phyloP scores from a whole-genome alignment of 2,113 vertebrate genomes.

The Rhagologus leucostigma region DNA sequence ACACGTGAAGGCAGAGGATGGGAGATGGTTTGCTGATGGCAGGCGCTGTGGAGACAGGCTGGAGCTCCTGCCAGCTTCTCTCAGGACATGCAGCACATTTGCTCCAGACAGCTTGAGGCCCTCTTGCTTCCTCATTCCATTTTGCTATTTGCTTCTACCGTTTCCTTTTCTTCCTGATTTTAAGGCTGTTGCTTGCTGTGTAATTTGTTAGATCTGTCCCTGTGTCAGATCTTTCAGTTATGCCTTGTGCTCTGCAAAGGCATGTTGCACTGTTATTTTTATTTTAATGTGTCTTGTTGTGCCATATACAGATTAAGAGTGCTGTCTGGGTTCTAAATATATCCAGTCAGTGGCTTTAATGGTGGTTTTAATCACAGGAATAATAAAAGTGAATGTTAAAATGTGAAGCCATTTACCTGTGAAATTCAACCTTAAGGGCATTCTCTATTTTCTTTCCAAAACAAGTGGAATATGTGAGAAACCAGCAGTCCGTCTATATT shows the following conservation, averaged over 20 bases:
- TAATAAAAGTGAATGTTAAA: neutral
- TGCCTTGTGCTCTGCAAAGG: neutral
- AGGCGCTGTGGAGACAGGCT: neutral
- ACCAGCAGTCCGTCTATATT: neutral
- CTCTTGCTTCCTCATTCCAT: neutral
- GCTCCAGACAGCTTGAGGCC: neutral
- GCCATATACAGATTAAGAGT: neutral
- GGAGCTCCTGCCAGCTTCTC: neutral
- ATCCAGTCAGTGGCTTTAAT: neutral
- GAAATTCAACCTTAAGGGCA: neutral
- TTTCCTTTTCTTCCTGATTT: neutral
- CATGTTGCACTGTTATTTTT: neutral
- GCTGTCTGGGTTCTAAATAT: neutral
- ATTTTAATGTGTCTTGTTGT: neutral
- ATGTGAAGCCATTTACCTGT: conserved; percentile 9
- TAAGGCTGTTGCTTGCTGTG: neutral
- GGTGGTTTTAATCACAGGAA: conserved; percentile 3
- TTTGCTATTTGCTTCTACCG: neutral
- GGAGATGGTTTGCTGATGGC: neutral
- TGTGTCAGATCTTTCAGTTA: neutral
- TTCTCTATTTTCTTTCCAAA: conserved; percentile 10
- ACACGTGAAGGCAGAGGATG: neutral
- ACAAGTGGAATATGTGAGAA: neutral
- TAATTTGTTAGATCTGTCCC: neutral
- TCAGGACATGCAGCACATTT: neutral